Base-by-base conservation (phyloP, 2,113 vertebrate species). In the Pseudopipra pipra region DNA sequence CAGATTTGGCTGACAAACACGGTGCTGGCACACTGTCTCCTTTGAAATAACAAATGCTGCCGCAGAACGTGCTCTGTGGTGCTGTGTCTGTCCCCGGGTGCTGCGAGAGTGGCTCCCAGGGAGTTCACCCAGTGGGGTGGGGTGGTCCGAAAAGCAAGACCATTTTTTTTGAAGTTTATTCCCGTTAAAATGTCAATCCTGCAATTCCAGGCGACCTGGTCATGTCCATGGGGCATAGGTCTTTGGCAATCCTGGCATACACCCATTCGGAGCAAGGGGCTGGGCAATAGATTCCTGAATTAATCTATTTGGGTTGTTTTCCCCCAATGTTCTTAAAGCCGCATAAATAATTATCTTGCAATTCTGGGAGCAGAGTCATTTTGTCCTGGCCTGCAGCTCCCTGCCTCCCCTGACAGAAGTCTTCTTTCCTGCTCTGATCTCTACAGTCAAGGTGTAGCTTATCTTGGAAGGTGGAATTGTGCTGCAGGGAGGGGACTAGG, bases 11-110 rank as follows among this genome's bases (percentile, higher is more conserved):
- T 94, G 90, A 68, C 74, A 68, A 76, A 68, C 3, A 3, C 2
- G 14, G 93, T 91, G 91, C 95, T 91, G 93, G 94, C 89, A 89
- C 43, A 6, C 66, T 28, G 76, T 54, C 86, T 93, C 70, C 80
- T 93, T 65, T 66, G 87, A 84, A 78, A 85, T 14, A 63, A 73
- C 80, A 71, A 91, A 47, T 4, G 11, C 56, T 79, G 68, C 92
- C 0, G 8, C 85, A 55, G 30, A 94, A 66, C 4, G 5, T 3
- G 20, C 67, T 91, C 67, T 51, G 75, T 9, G 21, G 51, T 17
- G 55, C 90, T 21, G 77, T 7, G 7, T 68, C 78, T 15, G 21
- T 70, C 76, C 87, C 30, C 1, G 9, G n/a, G 72, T 27, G 55
- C 76, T 44, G 71, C 3, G 70, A 71, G 63, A 70, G 65, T 8